Base-by-base conservation (phyloP, 2,888 invertebrate genomes). In the Leptothorax acervorum region DNA sequence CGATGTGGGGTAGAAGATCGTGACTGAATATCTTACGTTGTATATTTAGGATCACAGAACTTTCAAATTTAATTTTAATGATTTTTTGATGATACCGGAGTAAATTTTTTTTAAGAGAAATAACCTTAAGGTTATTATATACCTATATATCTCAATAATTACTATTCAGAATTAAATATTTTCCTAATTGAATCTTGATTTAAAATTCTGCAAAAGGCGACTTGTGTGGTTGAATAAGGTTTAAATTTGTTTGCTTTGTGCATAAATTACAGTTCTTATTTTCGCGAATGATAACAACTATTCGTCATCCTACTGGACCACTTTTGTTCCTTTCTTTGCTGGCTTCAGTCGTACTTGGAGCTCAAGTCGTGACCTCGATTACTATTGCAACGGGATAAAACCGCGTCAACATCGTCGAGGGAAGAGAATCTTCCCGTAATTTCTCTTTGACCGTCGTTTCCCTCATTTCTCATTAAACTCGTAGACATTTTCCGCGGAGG, bases 391-490 rank as follows among this genome's bases (percentile, higher is more conserved):
- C 35, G 74, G 48, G n/a, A 73, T 74, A 60, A 74, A 81, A 28
- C 23, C 57, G 48, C 57, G 74, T 55, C 42, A 18, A 45, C 71
- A 55, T n/a, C 74, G 57, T 15, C 23, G 23, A 53, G 73, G 45
- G 57, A 28, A 48, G 60, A 55, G 55, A 31, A 48, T 53, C 62
- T 48, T 57, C 66, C 23, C 76, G 55, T 60, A 31, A 68, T 68
- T 79, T 35, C 76, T 73, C 65, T 18, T 62, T 39, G 48, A 51
- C 35, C 51, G 23, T 68, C 28, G 8, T 63, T 51, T 60, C 65
- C 75, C 83, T 79, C 84, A 82, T 88, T 88, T 86, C 88, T 88
- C 88, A 86, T 88, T 87, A 88, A 86, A 88, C 85, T 62, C 85
- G 35, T 83, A 55, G 86, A 83, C 88, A 74, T 84, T 86, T 88